Percentiles rank a stretch among this genome's conserved stretches.
Conservation (phyloP, 2,888 invertebrate genomes). For the Matsumyia berberina region DNA sequence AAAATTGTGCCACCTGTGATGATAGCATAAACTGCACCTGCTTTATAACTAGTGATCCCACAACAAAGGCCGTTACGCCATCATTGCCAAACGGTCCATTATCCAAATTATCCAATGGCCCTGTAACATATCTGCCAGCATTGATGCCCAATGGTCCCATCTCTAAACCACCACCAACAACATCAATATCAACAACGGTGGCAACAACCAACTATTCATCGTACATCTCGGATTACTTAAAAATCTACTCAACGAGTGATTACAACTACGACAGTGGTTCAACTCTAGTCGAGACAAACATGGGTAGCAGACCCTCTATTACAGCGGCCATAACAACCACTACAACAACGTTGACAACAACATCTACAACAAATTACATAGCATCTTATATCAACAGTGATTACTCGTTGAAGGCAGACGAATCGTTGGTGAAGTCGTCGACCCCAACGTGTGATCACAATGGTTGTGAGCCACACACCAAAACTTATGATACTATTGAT, state of each 20-base stretch:
- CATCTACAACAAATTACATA: slow-evolving; percentile 42
- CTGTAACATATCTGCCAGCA: background rate
- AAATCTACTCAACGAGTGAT: slow-evolving; percentile 52
- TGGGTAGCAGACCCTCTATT: slow-evolving; percentile 23
- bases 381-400: slow-evolving; percentile 47
- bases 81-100: slow-evolving; percentile 11
- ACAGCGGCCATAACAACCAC: slow-evolving; percentile 38
- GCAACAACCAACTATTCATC: slow-evolving; percentile 63
- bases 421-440: slow-evolving; percentile 24
- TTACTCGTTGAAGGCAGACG: background rate
- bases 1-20: slow-evolving; percentile 18
- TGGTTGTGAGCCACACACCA: slow-evolving; percentile 41
- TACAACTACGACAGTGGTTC: slow-evolving; percentile 52
- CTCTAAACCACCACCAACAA: background rate
- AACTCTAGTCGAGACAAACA: slow-evolving; percentile 41
- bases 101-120: background rate
- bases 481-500: slow-evolving; percentile 55
- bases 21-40: slow-evolving; percentile 53
- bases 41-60: slow-evolving; percentile 2
- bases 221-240: slow-evolving; percentile 67
- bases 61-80: slow-evolving; percentile 14
- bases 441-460: slow-evolving; percentile 55
- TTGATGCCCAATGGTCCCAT: background rate
- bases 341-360: slow-evolving; percentile 41
- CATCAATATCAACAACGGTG: slow-evolving; percentile 11